These are phyloP conservation scores for Kryptolebias ocellatus DNA, from an alignment of 2,797 vertebrate species.

Conservation along the genomic window DNA sequence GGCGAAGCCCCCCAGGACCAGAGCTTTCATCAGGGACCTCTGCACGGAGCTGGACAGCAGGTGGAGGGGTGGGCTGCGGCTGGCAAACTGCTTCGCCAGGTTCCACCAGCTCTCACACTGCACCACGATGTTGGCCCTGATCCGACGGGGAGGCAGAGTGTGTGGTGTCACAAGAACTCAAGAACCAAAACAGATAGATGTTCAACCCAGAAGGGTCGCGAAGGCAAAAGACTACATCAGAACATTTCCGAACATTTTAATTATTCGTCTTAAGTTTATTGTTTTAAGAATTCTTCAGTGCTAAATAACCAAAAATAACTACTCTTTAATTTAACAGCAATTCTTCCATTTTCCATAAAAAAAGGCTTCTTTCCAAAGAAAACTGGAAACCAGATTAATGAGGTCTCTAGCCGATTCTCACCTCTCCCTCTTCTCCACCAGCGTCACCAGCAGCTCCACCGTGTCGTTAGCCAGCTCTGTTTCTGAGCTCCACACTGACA, in stretches of 20 bases:
- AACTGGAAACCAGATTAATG: no score
- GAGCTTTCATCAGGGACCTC: slow-evolving; percentile 95
- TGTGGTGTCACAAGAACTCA: background rate
- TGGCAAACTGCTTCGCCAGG: slow-evolving; percentile 96
- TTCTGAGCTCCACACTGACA: slow-evolving; percentile 98
- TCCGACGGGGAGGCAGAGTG: background rate
- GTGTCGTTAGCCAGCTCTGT: slow-evolving; percentile 95
- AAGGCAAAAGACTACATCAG: no score
- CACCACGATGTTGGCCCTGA: slow-evolving; percentile 96
- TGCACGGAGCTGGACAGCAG: slow-evolving; percentile 96
- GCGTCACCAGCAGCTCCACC: slow-evolving; percentile 95
- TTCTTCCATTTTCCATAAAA: no score
- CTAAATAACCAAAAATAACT: no score
- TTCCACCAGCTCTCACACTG: slow-evolving; percentile 99
- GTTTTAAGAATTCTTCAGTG: no score
- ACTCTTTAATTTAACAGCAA: no score
- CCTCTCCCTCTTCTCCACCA: slow-evolving; percentile 97
- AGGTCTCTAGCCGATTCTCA: slow-evolving; percentile 58
- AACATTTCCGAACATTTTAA: no score
- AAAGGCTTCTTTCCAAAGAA: no score
- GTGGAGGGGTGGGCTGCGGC: slow-evolving; percentile 93
- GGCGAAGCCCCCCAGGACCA: slow-evolving; percentile 96
- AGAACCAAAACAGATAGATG: no score
- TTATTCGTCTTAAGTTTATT: no score
- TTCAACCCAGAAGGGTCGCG: no score